Evolutionary conservation across 1,140 invertebrate species (phyloP).

Genomic region (Orchesella cincta): DNA sequence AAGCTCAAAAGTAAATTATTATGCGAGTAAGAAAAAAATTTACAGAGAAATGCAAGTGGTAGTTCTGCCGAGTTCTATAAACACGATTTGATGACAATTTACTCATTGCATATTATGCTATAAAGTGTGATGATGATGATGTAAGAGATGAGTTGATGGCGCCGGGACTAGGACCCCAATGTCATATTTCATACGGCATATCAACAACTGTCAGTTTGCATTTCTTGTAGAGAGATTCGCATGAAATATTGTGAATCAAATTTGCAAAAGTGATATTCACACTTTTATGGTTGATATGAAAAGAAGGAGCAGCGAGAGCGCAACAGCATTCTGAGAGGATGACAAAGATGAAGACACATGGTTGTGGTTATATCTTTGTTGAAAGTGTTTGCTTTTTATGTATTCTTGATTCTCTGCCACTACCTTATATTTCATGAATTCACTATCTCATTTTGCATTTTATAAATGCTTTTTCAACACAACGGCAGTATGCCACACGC

Average conservation of each 20-base stretch:
- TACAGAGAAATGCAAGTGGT: no score
- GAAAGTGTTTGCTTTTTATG: no score
- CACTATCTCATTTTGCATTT: no score
- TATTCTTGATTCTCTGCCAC: no score
- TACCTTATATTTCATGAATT: no score
- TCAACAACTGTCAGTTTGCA: slow-evolving; percentile 8
- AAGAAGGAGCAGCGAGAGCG: neutral
- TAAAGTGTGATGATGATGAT: neutral
- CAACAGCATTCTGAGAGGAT: neutral
- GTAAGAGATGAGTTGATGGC: slow-evolving; percentile 13
- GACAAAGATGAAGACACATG: slow-evolving; percentile 14
- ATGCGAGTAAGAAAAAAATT: no score
- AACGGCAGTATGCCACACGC: no score
- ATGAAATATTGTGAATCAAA: slow-evolving; percentile 8
- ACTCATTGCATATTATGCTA: neutral
- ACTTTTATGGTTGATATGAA: slow-evolving; percentile 7
- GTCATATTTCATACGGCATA: slow-evolving; percentile 11
- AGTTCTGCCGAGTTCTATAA: no score
- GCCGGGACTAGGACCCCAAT: neutral
- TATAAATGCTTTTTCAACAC: no score
- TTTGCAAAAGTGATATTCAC: slow-evolving; percentile 15
- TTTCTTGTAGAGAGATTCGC: neutral
- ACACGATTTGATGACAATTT: no score
- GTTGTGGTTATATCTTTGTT: neutral
- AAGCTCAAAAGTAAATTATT: no score